Percentiles rank a stretch among this genome's conserved stretches.
phyloP scores from a whole-genome alignment of 1,140 invertebrate genomes.

The Macrobrachium rosenbergii region DNA sequence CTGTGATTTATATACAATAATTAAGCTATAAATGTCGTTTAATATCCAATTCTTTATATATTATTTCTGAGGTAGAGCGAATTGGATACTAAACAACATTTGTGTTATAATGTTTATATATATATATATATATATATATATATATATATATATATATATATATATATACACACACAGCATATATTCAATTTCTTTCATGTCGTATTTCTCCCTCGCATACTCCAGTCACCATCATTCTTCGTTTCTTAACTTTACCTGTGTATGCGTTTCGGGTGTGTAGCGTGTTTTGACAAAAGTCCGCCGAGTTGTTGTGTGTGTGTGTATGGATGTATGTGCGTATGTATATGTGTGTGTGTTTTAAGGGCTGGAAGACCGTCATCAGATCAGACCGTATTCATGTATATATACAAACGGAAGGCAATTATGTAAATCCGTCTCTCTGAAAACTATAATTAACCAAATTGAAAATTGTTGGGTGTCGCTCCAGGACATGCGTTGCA shows the following conservation, averaged over 20 bases:
- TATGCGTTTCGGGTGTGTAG: slow-evolving; percentile 10
- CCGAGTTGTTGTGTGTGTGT: not conserved
- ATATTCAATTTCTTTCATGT: no score
- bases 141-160: no score
- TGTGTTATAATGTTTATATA: no score
- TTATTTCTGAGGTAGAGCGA: no score
- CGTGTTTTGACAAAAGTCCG: slow-evolving; percentile 8
- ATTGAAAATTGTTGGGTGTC: slow-evolving; percentile 53
- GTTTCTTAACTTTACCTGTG: slow-evolving; percentile 18
- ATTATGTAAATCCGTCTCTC: slow-evolving; percentile 45
- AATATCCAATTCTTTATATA: no score
- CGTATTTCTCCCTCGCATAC: no score
- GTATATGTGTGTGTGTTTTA: slow-evolving; percentile 13
- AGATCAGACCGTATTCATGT: slow-evolving; percentile 35
- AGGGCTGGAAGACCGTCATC: not conserved
- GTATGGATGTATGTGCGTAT: not conserved
- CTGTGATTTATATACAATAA: no score
- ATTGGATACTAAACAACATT: no score
- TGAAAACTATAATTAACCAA: slow-evolving; percentile 55
- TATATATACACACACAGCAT: no score
- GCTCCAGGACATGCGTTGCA: slow-evolving; percentile 47
- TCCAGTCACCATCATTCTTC: no score
- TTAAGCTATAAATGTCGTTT: no score
- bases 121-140: no score
- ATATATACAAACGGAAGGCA: slow-evolving; percentile 29